Base-by-base conservation (phyloP, 2,888 invertebrate genomes). In the Perizoma flavofasciatum region DNA sequence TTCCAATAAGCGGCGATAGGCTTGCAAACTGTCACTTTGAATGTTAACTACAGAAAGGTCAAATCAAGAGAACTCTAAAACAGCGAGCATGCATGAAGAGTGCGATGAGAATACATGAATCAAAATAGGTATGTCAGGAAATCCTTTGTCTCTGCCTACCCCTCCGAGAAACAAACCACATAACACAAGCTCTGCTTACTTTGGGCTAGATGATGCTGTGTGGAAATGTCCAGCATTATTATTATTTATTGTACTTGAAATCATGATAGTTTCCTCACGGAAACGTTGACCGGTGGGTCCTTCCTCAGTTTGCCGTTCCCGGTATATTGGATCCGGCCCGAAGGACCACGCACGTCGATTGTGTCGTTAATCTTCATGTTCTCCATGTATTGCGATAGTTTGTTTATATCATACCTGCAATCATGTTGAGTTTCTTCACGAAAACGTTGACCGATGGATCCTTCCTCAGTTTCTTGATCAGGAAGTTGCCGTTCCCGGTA, bases 371-470 rank as follows among this genome's bases (percentile, higher is more conserved):
- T 93, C 77, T 96, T 95, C 94, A 99, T 91, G 73, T 93, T 94
- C 71, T 99, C 97, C 78, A 99, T 88, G 84, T 98, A 93, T 82
- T 99, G 99, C 4, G 98, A 97, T 96, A 99, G 95, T 92, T 99
- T 99, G 9, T n/a, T n/a, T n/a, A n/a, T 1, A 55, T 65, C 65
- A 72, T 82, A 94, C 97, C 98, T 71, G 99, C 98, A 86, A 99
- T 97, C 98, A 99, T 97, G 67, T 97, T 96, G 22, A 98, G 93
- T 81, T 96, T 96, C 75, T 94, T 96, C 9, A 94, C 96, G 3
- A 87, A 82, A 49, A 95, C 89, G 54, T 93, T 93, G 54, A 92
- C 89, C 0, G 99, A 96, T n/a, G 97, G 96, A 75, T 97, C 95
- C 85, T 98, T 99, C 72, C 98, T 96, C 66, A 98, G 92, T 22